These are phyloP conservation scores for Naso thynnoides DNA, from an alignment of 2,797 vertebrate species.

Conservation along the genomic window DNA sequence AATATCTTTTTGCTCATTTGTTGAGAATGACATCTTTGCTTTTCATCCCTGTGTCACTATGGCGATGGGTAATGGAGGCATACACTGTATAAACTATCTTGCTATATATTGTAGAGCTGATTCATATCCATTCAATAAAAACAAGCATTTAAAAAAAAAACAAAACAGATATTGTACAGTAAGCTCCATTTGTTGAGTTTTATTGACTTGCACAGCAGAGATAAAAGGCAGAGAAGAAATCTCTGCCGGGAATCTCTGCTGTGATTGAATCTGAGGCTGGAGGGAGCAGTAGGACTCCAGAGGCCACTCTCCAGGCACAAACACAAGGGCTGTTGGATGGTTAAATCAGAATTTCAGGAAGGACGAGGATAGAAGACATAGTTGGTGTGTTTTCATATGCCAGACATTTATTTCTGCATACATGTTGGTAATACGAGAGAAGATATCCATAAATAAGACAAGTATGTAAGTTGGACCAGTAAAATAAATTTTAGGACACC, in stretches of 20 bases:
- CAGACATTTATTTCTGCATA: not conserved
- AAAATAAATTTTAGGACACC: no score
- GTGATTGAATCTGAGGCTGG: slow-evolving; percentile 18
- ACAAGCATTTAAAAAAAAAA: not conserved
- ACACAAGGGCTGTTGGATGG: not conserved
- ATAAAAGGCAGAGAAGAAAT: slow-evolving; percentile 13
- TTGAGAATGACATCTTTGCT: not conserved
- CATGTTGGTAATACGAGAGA: not conserved
- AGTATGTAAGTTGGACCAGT: no score
- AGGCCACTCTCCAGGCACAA: not conserved
- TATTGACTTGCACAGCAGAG: slow-evolving; percentile 8
- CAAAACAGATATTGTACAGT: not conserved
- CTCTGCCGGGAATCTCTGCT: slow-evolving; percentile 1
- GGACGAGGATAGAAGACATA: not conserved
- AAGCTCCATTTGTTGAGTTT: not conserved
- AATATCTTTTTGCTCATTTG: not conserved
- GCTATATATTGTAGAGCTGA: not conserved
- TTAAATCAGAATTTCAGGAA: not conserved
- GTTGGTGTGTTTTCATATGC: not conserved
- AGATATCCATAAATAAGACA: not conserved
- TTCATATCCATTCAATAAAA: not conserved
- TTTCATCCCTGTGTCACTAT: not conserved
- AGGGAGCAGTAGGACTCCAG: slow-evolving; percentile 6
- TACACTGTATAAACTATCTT: not conserved
- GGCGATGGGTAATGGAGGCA: not conserved